Percentiles rank a stretch among this genome's conserved stretches.
Conservation (phyloP, 2,888 invertebrate genomes). For the Oligia strigilis region DNA sequence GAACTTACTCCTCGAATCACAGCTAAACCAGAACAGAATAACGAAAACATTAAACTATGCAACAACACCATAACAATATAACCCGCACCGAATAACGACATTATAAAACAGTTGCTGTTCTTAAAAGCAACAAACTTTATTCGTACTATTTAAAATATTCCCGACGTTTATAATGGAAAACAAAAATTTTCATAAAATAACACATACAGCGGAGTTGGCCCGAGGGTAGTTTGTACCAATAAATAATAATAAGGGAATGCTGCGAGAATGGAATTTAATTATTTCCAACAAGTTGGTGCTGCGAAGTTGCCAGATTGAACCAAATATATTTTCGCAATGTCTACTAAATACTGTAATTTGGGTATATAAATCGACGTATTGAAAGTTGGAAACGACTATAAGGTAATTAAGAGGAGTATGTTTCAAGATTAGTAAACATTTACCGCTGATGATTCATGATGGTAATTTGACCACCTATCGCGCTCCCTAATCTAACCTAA, state of each 20-base stretch:
- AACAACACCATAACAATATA: background rate
- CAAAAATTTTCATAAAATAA: slow-evolving; percentile 76
- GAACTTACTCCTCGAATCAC: background rate
- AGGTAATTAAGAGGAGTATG: background rate
- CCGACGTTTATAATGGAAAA: slow-evolving; percentile 64
- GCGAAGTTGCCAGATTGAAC: slow-evolving; percentile 70
- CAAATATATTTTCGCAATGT: slow-evolving; percentile 65
- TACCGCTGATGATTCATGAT: background rate
- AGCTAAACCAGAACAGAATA: background rate
- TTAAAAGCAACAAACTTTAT: slow-evolving; percentile 63
- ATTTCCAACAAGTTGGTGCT: slow-evolving; percentile 75
- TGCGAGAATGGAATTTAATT: slow-evolving; percentile 80
- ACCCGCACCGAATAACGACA: background rate
- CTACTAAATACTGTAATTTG: slow-evolving; percentile 52
- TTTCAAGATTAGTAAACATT: background rate
- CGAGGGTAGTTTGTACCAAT: slow-evolving; percentile 72
- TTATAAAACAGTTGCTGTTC: slow-evolving; percentile 53
- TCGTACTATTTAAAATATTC: slow-evolving; percentile 71
- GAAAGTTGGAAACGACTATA: background rate
- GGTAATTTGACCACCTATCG: background rate
- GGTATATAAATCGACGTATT: slow-evolving; percentile 44
- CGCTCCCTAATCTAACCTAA: background rate
- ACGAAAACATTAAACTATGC: background rate
- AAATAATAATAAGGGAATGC: slow-evolving; percentile 81
- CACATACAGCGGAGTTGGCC: slow-evolving; percentile 57